Base-by-base conservation (phyloP, 2,888 invertebrate genomes). In the Epinotia ramella region DNA sequence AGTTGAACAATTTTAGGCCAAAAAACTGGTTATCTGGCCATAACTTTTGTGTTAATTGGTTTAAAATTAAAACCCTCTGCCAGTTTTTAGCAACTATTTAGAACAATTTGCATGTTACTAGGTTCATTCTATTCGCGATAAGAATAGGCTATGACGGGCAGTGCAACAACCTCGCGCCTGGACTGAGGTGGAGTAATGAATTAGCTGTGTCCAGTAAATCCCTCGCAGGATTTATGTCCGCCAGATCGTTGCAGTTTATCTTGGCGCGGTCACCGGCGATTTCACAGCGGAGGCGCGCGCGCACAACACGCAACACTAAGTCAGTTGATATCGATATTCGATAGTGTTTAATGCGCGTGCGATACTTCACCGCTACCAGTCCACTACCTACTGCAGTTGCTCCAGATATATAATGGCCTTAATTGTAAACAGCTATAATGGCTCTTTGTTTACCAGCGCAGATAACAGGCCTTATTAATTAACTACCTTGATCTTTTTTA, bases 241-340 rank as follows among this genome's bases (percentile, higher is more conserved):
- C 78, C 78, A 77, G 79, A 80, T 81, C 81, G 78, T 80, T 79
- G 81, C 81, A 81, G 81, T 83, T 81, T 82, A 83, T 81, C 80
- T 82, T 78, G 82, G 81, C 81, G 79, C 83, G 82, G 83, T 83
- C 82, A 81, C 80, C 78, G 80, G 81, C 80, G 79, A 82, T 83
- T 83, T 82, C 81, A 82, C 81, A 82, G 79, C 80, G 76, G 77
- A 77, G 78, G 80, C 77, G 81, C 80, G 81, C 80, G 79, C 73
- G 79, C 79, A 63, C 62, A 62, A 62, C 83, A 84, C 84, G 84
- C 83, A 83, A 81, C 80, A 81, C 81, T 87, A 86, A 86, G 86
- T 87, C 84, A 86, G 82, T 82, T 78, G 83, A 82, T 84, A 86
- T 83, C 84, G 84, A 84, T 83, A 84, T 82, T 80, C 79, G 81